Percentiles rank a stretch among this genome's conserved stretches.
Evolutionary conservation across 2,888 invertebrate species (phyloP).

Genomic region (Adelognathus sp.): DNA sequence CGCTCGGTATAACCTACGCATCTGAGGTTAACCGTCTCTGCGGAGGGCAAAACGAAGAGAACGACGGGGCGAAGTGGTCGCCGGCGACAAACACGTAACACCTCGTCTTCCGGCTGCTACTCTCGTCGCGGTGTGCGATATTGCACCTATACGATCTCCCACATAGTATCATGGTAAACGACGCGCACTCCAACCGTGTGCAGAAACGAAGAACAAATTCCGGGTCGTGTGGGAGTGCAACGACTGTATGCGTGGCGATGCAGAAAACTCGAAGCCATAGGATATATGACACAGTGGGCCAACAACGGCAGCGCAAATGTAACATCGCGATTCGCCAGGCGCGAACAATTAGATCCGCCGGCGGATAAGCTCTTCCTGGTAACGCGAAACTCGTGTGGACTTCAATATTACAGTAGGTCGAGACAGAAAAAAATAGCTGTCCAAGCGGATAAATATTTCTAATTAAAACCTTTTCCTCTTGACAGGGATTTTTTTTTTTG

Average conservation of each 20-base stretch:
- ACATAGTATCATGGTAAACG: conserved; percentile 39
- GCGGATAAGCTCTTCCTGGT: conserved; percentile 76
- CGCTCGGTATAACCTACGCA: conserved; percentile 14
- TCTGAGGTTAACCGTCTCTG: background rate
- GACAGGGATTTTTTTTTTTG: background rate
- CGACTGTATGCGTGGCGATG: conserved; percentile 11
- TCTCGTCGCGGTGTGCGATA: conserved; percentile 1
- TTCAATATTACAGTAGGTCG: background rate
- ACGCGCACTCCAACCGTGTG: conserved; percentile 31
- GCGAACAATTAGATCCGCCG: conserved; percentile 72
- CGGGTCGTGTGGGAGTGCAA: conserved; percentile 53
- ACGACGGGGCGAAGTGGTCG: conserved; percentile 27
- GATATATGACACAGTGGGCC: conserved; percentile 64
- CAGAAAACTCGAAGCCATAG: background rate
- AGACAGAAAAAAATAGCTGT: background rate
- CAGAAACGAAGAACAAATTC: conserved; percentile 39
- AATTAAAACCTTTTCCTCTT: background rate
- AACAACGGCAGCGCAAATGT: conserved; percentile 39
- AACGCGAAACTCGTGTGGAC: conserved; percentile 72
- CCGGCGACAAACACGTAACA: conserved; percentile 42
- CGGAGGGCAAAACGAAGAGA: background rate
- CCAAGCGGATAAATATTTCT: background rate
- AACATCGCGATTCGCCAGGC: conserved; percentile 63
- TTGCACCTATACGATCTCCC: conserved; percentile 28
- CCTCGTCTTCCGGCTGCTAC: conserved; percentile 44